phyloP scores from a whole-genome alignment of 2,888 invertebrate genomes.

The Lapara coniferarum region DNA sequence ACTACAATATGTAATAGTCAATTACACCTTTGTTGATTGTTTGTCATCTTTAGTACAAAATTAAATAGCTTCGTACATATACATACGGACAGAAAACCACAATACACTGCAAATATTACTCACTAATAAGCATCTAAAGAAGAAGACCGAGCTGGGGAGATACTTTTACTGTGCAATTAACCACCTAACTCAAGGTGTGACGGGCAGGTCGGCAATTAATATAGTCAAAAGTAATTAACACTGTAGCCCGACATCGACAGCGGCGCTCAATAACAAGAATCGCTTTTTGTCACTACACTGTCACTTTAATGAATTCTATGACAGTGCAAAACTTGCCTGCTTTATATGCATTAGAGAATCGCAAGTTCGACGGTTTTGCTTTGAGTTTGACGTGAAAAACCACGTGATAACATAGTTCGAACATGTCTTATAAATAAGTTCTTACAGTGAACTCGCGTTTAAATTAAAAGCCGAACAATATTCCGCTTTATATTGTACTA shows the following conservation, averaged over 20 bases:
- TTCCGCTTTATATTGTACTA: too few relatives aligned
- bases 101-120: not conserved
- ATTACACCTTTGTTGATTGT: too few relatives aligned
- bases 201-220: conserved; percentile 40
- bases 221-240: conserved; percentile 50
- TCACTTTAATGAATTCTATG: not conserved
- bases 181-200: conserved; percentile 33
- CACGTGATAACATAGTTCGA: too few relatives aligned
- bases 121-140: not conserved
- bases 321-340: not conserved
- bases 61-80: too few relatives aligned
- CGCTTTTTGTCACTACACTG: conserved; percentile 10
- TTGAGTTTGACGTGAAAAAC: too few relatives aligned
- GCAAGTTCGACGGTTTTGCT: too few relatives aligned
- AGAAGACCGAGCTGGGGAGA: not conserved
- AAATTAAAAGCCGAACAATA: too few relatives aligned
- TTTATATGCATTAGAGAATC: conserved; percentile 2
- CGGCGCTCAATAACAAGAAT: conserved; percentile 34
- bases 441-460: too few relatives aligned
- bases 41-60: too few relatives aligned
- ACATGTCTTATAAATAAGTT: too few relatives aligned
- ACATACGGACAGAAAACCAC: too few relatives aligned
- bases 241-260: conserved; percentile 39
- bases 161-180: conserved; percentile 33
- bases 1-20: too few relatives aligned